These are phyloP conservation scores for Microplitis manilae DNA, from an alignment of 2,888 invertebrate genomes.

Conservation along the genomic window DNA sequence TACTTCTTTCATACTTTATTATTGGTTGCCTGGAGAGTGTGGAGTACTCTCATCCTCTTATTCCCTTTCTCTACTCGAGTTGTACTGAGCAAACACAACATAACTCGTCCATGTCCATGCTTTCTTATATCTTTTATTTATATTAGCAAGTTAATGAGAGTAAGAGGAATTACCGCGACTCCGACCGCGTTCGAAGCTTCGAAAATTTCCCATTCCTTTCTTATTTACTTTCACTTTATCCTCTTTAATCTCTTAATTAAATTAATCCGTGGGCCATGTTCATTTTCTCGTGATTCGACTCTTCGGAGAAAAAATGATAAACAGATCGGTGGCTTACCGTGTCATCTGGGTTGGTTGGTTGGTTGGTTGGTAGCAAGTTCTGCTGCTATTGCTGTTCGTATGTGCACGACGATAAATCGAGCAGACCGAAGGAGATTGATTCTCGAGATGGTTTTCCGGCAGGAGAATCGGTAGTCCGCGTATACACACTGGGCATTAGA, in stretches of 20 bases:
- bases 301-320: neutral
- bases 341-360: neutral
- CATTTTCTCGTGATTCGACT: neutral
- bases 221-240: constrained; percentile 33
- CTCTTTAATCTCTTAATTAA: constrained; percentile 30
- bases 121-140: no score
- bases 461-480: constrained; percentile 18
- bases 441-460: constrained; percentile 20
- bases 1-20: neutral
- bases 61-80: constrained; percentile 27
- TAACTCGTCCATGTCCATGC: neutral
- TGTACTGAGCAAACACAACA: neutral
- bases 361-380: no score
- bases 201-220: constrained; percentile 13
- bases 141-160: no score
- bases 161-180: no score
- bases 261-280: constrained; percentile 13
- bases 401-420: constrained; percentile 6
- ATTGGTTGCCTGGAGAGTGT: no score
- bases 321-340: neutral
- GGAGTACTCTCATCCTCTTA: constrained; percentile 23
- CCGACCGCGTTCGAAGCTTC: no score
- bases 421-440: constrained; percentile 16
- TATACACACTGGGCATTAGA: neutral
- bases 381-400: neutral